Evolutionary conservation across 2,888 invertebrate genomes (phyloP).

Genomic region (Drosophila paranaensis): DNA sequence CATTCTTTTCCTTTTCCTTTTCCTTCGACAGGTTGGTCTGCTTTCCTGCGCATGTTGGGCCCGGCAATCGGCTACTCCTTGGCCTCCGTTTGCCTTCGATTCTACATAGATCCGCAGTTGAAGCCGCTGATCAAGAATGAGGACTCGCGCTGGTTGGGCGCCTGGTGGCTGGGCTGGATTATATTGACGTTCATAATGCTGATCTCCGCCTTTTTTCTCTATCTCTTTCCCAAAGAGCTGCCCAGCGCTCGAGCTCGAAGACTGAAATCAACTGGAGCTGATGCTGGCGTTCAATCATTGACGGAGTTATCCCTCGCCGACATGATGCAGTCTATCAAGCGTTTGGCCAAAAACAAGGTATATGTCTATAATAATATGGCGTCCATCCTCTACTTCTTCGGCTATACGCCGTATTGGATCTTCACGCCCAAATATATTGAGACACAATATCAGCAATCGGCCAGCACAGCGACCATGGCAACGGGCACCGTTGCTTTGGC

Average conservation of each 20-base stretch:
- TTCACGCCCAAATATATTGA: slow-evolving; percentile 93
- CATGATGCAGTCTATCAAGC: slow-evolving; percentile 87
- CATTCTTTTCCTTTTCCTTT: slow-evolving; percentile 62
- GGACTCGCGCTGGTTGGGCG: slow-evolving; percentile 91
- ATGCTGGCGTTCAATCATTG: slow-evolving; percentile 5
- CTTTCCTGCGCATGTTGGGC: slow-evolving; percentile 86
- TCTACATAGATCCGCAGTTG: slow-evolving; percentile 88
- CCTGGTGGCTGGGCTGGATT: slow-evolving; percentile 92
- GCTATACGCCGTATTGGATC: slow-evolving; percentile 91
- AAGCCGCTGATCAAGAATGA: slow-evolving; percentile 87
- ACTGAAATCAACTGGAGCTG: slow-evolving; percentile 67
- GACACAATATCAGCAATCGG: slow-evolving; percentile 91
- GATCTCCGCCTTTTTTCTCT: slow-evolving; percentile 86
- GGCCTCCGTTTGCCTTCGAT: slow-evolving; percentile 87
- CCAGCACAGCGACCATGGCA: slow-evolving; percentile 88
- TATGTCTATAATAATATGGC: slow-evolving; percentile 90
- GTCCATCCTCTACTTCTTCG: slow-evolving; percentile 89
- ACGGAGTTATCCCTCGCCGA: slow-evolving; percentile 85
- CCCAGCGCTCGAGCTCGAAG: slow-evolving; percentile 87
- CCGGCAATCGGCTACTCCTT: slow-evolving; percentile 88
- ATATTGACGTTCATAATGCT: slow-evolving; percentile 87
- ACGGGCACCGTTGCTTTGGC: slow-evolving; percentile 89
- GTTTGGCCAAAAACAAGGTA: slow-evolving; percentile 88
- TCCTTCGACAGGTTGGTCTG: slow-evolving; percentile 86
- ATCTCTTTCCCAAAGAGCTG: slow-evolving; percentile 89